Evolutionary conservation across 2,797 vertebrate genomes (phyloP).

Genomic region (Acrossocheilus fasciatus): DNA sequence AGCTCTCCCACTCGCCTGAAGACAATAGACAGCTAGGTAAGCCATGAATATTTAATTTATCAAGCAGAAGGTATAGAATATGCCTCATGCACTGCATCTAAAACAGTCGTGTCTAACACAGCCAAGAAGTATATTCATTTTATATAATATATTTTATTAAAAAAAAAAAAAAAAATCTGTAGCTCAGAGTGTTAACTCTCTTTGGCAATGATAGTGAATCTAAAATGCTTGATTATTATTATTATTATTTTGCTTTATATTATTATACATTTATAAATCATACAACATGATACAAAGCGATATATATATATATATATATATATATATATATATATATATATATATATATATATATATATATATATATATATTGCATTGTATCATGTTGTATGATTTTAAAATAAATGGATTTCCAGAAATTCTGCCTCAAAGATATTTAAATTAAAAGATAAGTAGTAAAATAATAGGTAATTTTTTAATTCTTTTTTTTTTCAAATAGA

Average conservation of each 20-base stretch:
- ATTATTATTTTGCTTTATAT: no score
- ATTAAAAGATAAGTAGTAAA: not conserved
- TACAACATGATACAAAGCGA: no score
- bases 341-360: not conserved
- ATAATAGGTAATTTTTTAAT: not conserved
- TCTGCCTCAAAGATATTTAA: not conserved
- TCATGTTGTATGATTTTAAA: not conserved
- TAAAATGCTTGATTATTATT: not conserved
- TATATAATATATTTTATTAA: not conserved
- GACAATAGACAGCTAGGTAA: constrained; percentile 85
- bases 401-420: not conserved
- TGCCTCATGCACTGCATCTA: constrained; percentile 79
- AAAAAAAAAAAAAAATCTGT: not conserved
- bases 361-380: not conserved
- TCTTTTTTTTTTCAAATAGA: not conserved
- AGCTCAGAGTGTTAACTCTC: not conserved
- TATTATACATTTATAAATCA: constrained; percentile 2
- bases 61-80: constrained; percentile 81
- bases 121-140: constrained; percentile 28
- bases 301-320: not conserved
- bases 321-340: not conserved
- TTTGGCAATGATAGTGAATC: not conserved
- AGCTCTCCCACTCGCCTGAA: constrained; percentile 79
- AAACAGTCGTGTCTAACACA: constrained; percentile 70
- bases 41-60: constrained; percentile 86